These are phyloP conservation scores for Microchrysa polita DNA, from an alignment of 2,888 invertebrate species.

Conservation along the genomic window DNA sequence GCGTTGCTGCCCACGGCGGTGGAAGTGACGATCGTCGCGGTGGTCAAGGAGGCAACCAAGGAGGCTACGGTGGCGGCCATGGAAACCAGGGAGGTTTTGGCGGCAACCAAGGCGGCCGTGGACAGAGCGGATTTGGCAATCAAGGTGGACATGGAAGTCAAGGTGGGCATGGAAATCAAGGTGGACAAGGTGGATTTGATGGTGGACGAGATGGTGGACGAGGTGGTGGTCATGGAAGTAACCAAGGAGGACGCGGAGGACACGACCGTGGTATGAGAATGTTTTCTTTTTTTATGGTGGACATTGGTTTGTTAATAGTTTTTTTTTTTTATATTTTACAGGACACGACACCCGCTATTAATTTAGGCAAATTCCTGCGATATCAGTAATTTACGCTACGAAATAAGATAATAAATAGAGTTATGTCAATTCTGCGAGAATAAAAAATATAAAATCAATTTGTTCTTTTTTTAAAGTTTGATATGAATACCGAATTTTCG, in stretches of 20 bases:
- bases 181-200: constrained; percentile 26
- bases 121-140: constrained; percentile 29
- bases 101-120: constrained; percentile 8
- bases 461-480: too few relatives aligned
- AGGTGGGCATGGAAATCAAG: neutral
- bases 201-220: constrained; percentile 8
- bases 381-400: too few relatives aligned
- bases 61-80: constrained; percentile 46
- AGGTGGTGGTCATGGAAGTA: neutral
- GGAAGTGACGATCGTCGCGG: constrained; percentile 45
- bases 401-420: too few relatives aligned
- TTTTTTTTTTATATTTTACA: too few relatives aligned
- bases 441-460: too few relatives aligned
- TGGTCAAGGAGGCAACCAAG: constrained; percentile 34
- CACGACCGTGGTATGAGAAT: neutral
- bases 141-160: neutral
- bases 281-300: too few relatives aligned
- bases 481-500: too few relatives aligned
- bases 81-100: constrained; percentile 40
- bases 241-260: neutral
- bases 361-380: too few relatives aligned
- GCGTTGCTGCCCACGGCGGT: neutral
- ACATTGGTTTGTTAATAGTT: too few relatives aligned
- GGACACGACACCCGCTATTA: too few relatives aligned
- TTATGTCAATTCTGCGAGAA: too few relatives aligned